Evolutionary conservation across 1,140 invertebrate species (phyloP).

Genomic region (Tetragonula clypearis): DNA sequence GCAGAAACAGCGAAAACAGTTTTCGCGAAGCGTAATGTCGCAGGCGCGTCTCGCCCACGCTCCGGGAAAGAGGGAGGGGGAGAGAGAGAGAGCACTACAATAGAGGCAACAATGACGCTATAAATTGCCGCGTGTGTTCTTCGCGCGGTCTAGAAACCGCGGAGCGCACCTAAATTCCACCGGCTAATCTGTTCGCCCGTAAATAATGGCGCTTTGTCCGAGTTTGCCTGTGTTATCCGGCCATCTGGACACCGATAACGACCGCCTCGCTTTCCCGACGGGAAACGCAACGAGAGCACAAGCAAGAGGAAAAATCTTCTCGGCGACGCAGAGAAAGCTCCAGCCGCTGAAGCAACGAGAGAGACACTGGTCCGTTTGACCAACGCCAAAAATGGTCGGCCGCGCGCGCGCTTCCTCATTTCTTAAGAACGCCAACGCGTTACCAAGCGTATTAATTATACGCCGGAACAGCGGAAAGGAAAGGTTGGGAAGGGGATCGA

Average conservation of each 20-base stretch:
- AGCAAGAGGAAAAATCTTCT: neutral
- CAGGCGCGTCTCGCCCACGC: slow-evolving; percentile 25
- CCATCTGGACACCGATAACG: slow-evolving; percentile 41
- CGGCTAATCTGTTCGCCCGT: slow-evolving; percentile 13
- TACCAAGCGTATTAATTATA: slow-evolving; percentile 61
- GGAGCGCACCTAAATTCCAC: slow-evolving; percentile 34
- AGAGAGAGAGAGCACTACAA: slow-evolving; percentile 7
- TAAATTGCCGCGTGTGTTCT: slow-evolving; percentile 35
- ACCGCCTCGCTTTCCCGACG: neutral
- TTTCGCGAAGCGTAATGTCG: slow-evolving; percentile 22
- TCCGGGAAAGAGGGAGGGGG: neutral
- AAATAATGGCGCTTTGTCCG: slow-evolving; percentile 43
- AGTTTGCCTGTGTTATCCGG: slow-evolving; percentile 4
- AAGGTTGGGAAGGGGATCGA: neutral
- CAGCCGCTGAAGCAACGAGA: no score
- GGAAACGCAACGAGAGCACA: neutral
- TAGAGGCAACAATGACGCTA: slow-evolving; percentile 31
- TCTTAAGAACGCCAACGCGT: slow-evolving; percentile 48
- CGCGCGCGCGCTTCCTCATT: slow-evolving; percentile 51
- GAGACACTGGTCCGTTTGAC: neutral
- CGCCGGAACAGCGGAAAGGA: slow-evolving; percentile 23
- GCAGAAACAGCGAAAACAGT: no score
- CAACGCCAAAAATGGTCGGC: slow-evolving; percentile 48
- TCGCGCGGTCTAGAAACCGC: slow-evolving; percentile 39
- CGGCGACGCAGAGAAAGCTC: neutral